A percentile compares a stretch with the other conserved stretches of the same genome.
These are phyloP conservation scores for Caenorhabditis becei DNA, from an alignment of 2,888 invertebrate species.

Conservation along the genomic window DNA sequence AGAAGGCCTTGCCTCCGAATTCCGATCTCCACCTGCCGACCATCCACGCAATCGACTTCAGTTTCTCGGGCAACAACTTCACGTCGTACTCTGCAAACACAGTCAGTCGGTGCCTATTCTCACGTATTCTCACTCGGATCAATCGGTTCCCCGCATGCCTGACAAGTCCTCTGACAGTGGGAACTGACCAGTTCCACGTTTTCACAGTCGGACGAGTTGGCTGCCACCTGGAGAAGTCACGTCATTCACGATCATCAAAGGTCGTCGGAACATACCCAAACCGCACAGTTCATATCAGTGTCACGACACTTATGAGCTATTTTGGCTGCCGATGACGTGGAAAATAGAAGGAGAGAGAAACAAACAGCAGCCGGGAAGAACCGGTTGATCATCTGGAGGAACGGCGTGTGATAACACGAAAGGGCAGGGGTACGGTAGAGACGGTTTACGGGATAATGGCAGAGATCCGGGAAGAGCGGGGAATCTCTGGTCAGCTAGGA, in stretches of 20 bases:
- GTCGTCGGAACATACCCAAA: conserved; percentile 59
- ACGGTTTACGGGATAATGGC: neutral
- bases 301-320: conserved; percentile 69
- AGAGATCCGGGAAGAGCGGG: neutral
- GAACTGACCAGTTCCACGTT: conserved; percentile 68
- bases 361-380: conserved; percentile 31
- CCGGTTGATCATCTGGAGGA: conserved; percentile 56
- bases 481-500: too few species aligned
- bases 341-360: conserved; percentile 18
- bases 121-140: conserved; percentile 60
- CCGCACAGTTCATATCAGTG: conserved; percentile 79
- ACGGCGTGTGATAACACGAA: neutral
- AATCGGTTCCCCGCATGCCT: conserved; percentile 69
- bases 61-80: conserved; percentile 67
- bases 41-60: conserved; percentile 79
- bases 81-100: conserved; percentile 77
- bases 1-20: conserved; percentile 80
- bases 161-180: conserved; percentile 73
- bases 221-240: conserved; percentile 63
- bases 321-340: conserved; percentile 46
- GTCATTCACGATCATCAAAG: conserved; percentile 12
- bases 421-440: neutral
- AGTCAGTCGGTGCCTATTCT: neutral
- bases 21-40: conserved; percentile 81
- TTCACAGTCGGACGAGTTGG: conserved; percentile 66